A percentile compares a stretch with the other conserved stretches of the same genome.
Conservation (phyloP, 92 coral and sea anemone genomes). For the Heteractis magnifica region DNA sequence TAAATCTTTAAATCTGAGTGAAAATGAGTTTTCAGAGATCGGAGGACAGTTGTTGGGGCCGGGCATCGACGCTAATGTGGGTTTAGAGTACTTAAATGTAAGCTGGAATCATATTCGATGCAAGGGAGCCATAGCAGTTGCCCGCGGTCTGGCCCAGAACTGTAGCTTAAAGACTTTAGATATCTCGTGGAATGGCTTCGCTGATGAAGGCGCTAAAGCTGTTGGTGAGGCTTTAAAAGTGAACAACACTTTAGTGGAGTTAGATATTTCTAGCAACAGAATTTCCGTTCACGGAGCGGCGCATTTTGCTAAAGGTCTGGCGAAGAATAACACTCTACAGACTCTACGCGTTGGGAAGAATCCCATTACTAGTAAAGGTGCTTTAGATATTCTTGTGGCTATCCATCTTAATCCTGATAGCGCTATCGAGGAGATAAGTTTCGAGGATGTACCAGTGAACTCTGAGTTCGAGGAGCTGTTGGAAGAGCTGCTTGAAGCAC, state of each 20-base stretch:
- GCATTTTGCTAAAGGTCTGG: constrained; percentile 66
- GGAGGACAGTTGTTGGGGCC: constrained; percentile 94
- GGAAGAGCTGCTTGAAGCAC: constrained; percentile 66
- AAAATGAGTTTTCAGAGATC: constrained; percentile 73
- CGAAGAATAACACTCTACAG: constrained; percentile 69
- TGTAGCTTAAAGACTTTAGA: constrained; percentile 79
- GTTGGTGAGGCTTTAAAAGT: constrained; percentile 70
- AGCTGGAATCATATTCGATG: constrained; percentile 92
- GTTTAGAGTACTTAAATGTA: constrained; percentile 80
- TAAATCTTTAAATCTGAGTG: constrained; percentile 82
- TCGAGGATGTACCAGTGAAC: constrained; percentile 88
- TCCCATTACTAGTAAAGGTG: constrained; percentile 73
- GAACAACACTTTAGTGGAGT: constrained; percentile 72
- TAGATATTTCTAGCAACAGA: constrained; percentile 82
- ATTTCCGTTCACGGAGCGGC: constrained; percentile 71
- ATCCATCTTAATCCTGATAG: constrained; percentile 71
- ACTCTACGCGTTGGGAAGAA: constrained; percentile 73
- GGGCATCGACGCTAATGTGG: constrained; percentile 85
- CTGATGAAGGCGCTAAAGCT: constrained; percentile 87
- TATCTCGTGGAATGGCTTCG: constrained; percentile 95
- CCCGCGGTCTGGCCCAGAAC: constrained; percentile 69
- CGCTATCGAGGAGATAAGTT: constrained; percentile 70
- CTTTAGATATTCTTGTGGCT: constrained; percentile 66
- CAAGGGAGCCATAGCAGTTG: constrained; percentile 83
- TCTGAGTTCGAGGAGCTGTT: constrained; percentile 74